phyloP scores from a whole-genome alignment of 2,797 vertebrate genomes.

The Gymnopithys bicolor region DNA sequence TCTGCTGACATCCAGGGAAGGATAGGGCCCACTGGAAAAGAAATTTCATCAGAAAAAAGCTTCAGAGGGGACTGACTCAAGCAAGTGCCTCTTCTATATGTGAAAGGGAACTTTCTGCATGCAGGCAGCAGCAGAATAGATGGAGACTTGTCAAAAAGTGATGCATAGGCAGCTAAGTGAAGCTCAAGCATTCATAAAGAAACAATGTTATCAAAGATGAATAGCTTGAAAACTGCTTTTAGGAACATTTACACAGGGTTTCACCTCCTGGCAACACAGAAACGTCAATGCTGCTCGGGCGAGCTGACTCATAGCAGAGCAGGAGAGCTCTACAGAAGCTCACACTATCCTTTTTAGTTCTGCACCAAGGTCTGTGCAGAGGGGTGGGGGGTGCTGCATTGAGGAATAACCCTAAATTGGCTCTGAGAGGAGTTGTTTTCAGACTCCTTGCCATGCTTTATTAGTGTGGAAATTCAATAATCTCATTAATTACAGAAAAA shows the following conservation, averaged over 20 bases:
- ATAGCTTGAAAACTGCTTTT: conserved; percentile 76
- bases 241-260: conserved; percentile 73
- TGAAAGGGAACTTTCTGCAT: neutral
- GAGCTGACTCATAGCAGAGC: conserved; percentile 62
- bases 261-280: conserved; percentile 72
- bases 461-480: conserved; percentile 75
- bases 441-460: conserved; percentile 68
- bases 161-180: conserved; percentile 70
- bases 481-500: conserved; percentile 77
- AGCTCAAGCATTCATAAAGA: conserved; percentile 71
- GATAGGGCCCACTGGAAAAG: neutral
- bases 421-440: conserved; percentile 64
- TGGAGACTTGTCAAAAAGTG: conserved; percentile 71
- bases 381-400: neutral
- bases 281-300: conserved; percentile 40
- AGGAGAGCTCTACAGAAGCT: conserved; percentile 44
- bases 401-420: conserved; percentile 34
- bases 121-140: conserved; percentile 63
- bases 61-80: neutral
- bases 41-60: neutral
- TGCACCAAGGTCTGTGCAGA: neutral
- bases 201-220: conserved; percentile 77
- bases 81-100: conserved; percentile 20
- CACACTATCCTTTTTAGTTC: neutral
- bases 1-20: neutral